Conservation (phyloP, 2,113 vertebrate species). For the Polypterus bichir region DNA sequence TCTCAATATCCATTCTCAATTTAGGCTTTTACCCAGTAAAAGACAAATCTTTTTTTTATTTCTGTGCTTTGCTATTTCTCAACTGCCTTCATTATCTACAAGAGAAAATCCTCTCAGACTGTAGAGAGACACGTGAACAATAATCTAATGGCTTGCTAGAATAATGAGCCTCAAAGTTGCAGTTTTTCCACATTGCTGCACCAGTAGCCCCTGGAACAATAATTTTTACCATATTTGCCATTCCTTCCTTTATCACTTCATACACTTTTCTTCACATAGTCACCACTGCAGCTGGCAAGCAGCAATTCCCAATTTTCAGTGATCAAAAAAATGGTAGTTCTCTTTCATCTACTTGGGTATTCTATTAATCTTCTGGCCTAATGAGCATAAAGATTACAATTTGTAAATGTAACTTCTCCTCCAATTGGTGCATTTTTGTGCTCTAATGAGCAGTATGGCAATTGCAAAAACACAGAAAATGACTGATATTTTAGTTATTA, state of each 20-base stretch:
- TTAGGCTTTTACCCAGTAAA: background rate
- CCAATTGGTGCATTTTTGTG: too few relatives aligned
- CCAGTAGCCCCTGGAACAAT: background rate
- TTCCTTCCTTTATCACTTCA: background rate
- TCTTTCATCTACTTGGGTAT: too few relatives aligned
- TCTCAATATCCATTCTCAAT: too few relatives aligned
- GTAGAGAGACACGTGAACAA: slow-evolving; percentile 16
- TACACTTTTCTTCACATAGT: background rate
- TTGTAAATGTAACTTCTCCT: too few relatives aligned
- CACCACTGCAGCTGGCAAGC: background rate
- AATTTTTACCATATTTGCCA: background rate
- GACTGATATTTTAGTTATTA: too few relatives aligned
- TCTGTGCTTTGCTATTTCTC: slow-evolving; percentile 17
- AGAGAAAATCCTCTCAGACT: slow-evolving; percentile 1
- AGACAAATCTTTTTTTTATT: background rate
- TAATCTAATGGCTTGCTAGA: slow-evolving; percentile 21
- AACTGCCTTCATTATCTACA: slow-evolving; percentile 16
- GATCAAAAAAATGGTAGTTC: background rate
- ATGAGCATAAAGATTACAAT: too few relatives aligned
- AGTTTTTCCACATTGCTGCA: slow-evolving; percentile 4
- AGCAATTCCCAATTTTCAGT: slow-evolving; percentile 2
- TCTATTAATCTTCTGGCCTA: too few relatives aligned
- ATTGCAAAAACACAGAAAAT: too few relatives aligned
- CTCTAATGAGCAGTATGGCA: too few relatives aligned
- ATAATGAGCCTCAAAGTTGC: slow-evolving; percentile 19